These are phyloP conservation scores for Acanthurus lineatus DNA, from an alignment of 2,797 vertebrate species.

Conservation along the genomic window DNA sequence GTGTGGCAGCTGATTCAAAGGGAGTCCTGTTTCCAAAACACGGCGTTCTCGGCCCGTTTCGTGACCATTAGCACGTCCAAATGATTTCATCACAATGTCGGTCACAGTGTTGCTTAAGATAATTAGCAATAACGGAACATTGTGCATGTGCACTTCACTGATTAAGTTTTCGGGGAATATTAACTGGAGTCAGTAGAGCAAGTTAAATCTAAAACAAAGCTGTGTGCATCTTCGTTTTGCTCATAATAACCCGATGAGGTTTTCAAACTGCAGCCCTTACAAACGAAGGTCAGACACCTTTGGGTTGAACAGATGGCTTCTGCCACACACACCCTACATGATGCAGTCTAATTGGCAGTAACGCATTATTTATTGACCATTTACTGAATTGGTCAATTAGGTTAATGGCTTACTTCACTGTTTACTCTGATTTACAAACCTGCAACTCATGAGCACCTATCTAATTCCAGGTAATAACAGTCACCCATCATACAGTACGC, in stretches of 20 bases:
- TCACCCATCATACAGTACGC: conserved; percentile 40
- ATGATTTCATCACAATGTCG: conserved; percentile 61
- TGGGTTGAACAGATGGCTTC: conserved; percentile 74
- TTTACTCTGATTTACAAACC: conserved; percentile 72
- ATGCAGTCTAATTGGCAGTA: conserved; percentile 74
- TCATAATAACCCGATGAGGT: conserved; percentile 15
- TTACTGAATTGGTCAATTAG: conserved; percentile 80
- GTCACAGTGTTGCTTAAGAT: conserved; percentile 42
- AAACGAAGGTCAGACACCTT: conserved; percentile 74
- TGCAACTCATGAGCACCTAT: conserved; percentile 57
- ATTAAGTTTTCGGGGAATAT: conserved; percentile 54
- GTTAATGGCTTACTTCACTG: conserved; percentile 67
- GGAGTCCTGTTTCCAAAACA: conserved; percentile 26
- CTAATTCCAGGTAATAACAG: conserved; percentile 68
- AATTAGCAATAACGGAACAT: conserved; percentile 66
- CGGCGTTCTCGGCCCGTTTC: conserved; percentile 27
- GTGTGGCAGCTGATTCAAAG: conserved; percentile 12
- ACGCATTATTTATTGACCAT: conserved; percentile 81
- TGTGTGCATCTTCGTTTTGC: conserved; percentile 10
- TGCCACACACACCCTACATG: conserved; percentile 61
- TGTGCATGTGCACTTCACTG: conserved; percentile 45
- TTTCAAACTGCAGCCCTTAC: conserved; percentile 42
- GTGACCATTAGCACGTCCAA: conserved; percentile 61
- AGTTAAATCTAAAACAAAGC: conserved; percentile 45
- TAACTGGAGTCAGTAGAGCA: conserved; percentile 20